Evolutionary conservation across 2,797 vertebrate genomes (phyloP), one percentile per base, ranked within the genome.

Genomic region (Spinibarbus caldwelli): DNA sequence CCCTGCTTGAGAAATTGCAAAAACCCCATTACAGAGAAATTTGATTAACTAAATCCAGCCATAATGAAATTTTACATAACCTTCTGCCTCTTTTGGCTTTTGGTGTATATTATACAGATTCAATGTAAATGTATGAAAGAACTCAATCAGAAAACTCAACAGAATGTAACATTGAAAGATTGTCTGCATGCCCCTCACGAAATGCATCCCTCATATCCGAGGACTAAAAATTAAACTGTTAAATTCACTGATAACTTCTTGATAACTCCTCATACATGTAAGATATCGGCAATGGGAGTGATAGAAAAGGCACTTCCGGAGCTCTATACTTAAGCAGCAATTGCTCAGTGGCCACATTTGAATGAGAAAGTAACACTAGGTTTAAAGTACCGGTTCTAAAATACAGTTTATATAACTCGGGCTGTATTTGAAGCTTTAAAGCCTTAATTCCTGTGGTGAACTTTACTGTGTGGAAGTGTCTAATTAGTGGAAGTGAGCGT

Each of bases 401-500:
- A 7, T 47, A 68, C 41, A 79, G 26, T 66, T 80, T 80, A 66
- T 59, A 59, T 49, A 68, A 77, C 82, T 76, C 45, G 11, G 7
- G 19, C 47, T 34, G n/a, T n/a, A 10, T 83, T 64, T 57, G 9
- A 84, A 68, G 64, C 29, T 76, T 54, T 57, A 66, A 82, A 85
- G 76, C 45, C 66, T 41, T 57, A 73, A 85, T 78, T 84, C 57
- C 67, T 70, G 45, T 59, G 82, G 47, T 78, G 11, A 84, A 84
- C 72, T 86, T 87, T 78, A 47, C 64, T 31, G 23, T 57, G 43
- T 86, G 54, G 49, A 84, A 82, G 81, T 83, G 14, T 82, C 78
- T 85, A 86, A 90, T 89, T 89, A 86, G 49, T 70, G 38, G 80
- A 85, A 47, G 76, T 72, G 83, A 79, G 84, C 45, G 70, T 88